Base-by-base conservation (phyloP, 2,113 vertebrate genomes). In the Seriola rivoliana region DNA sequence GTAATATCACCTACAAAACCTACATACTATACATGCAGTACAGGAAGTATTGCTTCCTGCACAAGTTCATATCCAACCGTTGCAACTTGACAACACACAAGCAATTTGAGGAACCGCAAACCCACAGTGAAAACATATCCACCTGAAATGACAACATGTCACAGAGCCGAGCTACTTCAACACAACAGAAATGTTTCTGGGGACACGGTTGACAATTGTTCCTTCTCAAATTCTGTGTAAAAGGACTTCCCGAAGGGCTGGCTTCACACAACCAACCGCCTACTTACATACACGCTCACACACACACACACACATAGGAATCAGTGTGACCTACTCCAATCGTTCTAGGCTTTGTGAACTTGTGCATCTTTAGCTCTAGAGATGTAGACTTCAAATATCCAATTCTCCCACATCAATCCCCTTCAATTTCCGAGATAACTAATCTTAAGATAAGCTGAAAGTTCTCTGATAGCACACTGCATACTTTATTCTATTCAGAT, bases 361-460 rank as follows among this genome's bases (percentile, higher is more conserved):
- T 23, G 21, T 23, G 13, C 46, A 74, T 62, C 52, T 71, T 62
- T 9, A 42, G 67, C 55, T 87, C 40, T 11, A 50, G 32, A 36
- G 38, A 73, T 70, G 25, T 59, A 73, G 40, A 74, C 71, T 70
- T 74, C 60, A 81, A 69, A 78, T 78, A 67, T 80, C 23, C 1
- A 7, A 78, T 55, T 84, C 23, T 29, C 54, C 46, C 46, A 72
- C 55, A 79, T 85, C 80, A 78, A 16, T 78, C 73, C 55, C n/a
- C 38, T 81, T 81, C 55, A 63, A 75, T 89, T 78, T 80, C 38
- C 0, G 0, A 81, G 77, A 88, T 84, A 89, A 85, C 65, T 80
- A 68, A 81, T 75, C 38, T 76, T 17, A 84, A 84, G 75, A 88
- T 88, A 75, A 84, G 44, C 48, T 14, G 34, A 48, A 73, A 54